A percentile compares a stretch with the other conserved stretches of the same genome.
Conservation (phyloP, 2,113 vertebrate genomes). For the Rattus norvegicus region DNA sequence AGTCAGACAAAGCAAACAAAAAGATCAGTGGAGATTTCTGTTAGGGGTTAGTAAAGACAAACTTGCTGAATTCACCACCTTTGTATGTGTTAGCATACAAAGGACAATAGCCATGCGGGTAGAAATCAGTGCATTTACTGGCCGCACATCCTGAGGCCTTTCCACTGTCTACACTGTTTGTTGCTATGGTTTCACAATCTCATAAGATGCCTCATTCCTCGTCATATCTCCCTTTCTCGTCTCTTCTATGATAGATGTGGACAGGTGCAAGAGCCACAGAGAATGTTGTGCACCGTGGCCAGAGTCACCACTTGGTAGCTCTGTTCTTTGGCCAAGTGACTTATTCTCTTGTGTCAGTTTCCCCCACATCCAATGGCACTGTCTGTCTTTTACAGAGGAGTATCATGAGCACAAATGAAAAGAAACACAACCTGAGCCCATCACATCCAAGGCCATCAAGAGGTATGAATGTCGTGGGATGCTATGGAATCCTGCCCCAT, state of each 20-base stretch:
- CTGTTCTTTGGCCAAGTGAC: not conserved
- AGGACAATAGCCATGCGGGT: fast-evolving
- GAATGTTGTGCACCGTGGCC: fast-evolving
- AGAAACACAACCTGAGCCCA: fast-evolving
- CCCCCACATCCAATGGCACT: not conserved
- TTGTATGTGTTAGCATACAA: too few species aligned
- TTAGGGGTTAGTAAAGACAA: not conserved
- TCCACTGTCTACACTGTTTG: fast-evolving
- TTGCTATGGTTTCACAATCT: not conserved
- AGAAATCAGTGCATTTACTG: not conserved
- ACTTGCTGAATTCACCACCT: fast-evolving
- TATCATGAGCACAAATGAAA: fast-evolving
- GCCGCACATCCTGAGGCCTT: not conserved
- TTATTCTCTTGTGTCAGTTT: not conserved
- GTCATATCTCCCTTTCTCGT: not conserved
- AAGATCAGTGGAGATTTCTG: not conserved
- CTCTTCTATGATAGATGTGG: not conserved
- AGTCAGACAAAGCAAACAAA: not conserved
- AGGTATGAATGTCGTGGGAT: fast-evolving
- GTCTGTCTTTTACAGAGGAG: too few species aligned
- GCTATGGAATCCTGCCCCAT: not conserved
- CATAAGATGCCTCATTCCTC: not conserved
- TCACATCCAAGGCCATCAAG: fast-evolving
- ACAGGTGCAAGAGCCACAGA: not conserved
- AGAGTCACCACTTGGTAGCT: fast-evolving